phyloP scores from a whole-genome alignment of 2,113 vertebrate genomes.

The Vulpes lagopus region DNA sequence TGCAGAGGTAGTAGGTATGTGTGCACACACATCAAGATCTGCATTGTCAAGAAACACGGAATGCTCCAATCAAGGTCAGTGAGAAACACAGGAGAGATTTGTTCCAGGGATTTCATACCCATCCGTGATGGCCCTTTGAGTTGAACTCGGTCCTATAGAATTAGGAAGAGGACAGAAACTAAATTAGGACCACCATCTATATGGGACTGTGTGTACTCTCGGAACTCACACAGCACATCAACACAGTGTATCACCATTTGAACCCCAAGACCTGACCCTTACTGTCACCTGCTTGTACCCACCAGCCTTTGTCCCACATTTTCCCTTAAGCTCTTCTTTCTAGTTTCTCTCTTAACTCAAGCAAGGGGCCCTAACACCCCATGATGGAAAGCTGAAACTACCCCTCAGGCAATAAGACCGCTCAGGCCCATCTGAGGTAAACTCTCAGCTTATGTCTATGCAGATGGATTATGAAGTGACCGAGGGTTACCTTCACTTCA shows the following conservation, averaged over 20 bases:
- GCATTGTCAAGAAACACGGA: fast-evolving
- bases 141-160: not conserved
- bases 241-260: not conserved
- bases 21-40: fast-evolving
- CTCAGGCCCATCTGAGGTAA: not conserved
- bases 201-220: fast-evolving
- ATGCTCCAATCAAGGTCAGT: fast-evolving
- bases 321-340: not conserved
- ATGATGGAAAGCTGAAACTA: not conserved
- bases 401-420: not conserved
- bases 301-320: not conserved
- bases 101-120: too few relatives aligned
- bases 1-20: fast-evolving
- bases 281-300: not conserved
- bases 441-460: not conserved
- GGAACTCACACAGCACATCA: too few relatives aligned
- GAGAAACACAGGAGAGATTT: not conserved
- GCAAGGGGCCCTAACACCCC: not conserved
- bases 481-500: not conserved
- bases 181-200: fast-evolving
- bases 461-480: not conserved
- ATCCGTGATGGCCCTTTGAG: not conserved
- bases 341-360: not conserved
- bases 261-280: not conserved
- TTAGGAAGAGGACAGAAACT: not conserved